Base-by-base conservation (phyloP, 2,888 invertebrate genomes). In the Tetheella fluctuosa region DNA sequence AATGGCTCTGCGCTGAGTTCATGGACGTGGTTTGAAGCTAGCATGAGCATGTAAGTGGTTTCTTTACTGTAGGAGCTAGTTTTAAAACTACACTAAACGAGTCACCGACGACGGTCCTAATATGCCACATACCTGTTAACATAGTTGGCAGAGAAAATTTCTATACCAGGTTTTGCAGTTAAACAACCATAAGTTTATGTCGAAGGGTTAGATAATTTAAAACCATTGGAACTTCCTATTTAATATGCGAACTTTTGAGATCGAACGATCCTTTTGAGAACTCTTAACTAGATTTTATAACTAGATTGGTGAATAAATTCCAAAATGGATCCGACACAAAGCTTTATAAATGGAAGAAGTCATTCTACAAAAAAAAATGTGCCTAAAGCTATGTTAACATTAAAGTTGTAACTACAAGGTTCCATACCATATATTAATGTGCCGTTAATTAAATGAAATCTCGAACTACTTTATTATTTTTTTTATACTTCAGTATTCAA, bases 1-100 rank as follows among this genome's bases (percentile, higher is more conserved):
- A 79, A 80, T 80, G 84, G 83, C 82, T 83, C 74, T 79, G 81
- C 80, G 80, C 78, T 68, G 81, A 77, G 86, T 86, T 89, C 88
- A 87, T 74, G 88, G 85, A 78, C 86, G 69, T 62, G 56, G 64
- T 62, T 59, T 62, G 60, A 56, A 52, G 52, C 55, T 52, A 59
- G 59, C 48, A 20, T 20, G 8, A 23, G 15, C 17, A 17, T 28
- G 13, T 60, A 39, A 30, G 23, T 23, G 58, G 58, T 42, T 42
- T 58, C 23, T 52, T 63, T 56, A 59, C 58, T 64, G 60, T 61
- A 67, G 68, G 64, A 74, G 67, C 71, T 71, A 67, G 68, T 73
- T 74, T 71, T 65, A 66, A 70, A 74, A 62, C 62, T 58, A 62
- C 68, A 65, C 65, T 69, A 67, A 67, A 64, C 64, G 58, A 58